Percentiles rank a stretch among this genome's conserved stretches.
phyloP scores from a whole-genome alignment of 2,888 invertebrate genomes.

The Epsilonema sp. region DNA sequence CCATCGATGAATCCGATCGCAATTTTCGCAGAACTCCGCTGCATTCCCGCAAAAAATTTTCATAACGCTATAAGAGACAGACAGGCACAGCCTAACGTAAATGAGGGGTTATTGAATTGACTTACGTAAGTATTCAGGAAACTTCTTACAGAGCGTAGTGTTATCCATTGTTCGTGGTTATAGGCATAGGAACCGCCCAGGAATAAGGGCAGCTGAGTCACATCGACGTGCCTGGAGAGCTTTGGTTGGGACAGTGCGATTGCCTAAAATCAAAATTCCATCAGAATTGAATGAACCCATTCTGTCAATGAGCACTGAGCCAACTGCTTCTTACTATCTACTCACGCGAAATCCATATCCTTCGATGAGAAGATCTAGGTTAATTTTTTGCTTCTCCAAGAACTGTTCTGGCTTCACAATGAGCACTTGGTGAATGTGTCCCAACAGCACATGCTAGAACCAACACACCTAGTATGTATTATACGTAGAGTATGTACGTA shows the following conservation, averaged over 20 bases:
- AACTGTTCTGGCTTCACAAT: slow-evolving; percentile 53
- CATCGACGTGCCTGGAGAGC: slow-evolving; percentile 47
- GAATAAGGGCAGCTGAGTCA: slow-evolving; percentile 48
- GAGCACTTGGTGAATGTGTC: slow-evolving; percentile 27
- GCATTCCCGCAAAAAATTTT: slow-evolving; percentile 45
- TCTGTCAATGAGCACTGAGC: too few relatives aligned
- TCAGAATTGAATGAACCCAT: too few relatives aligned
- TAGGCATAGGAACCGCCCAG: slow-evolving; percentile 51
- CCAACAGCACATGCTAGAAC: slow-evolving; percentile 19
- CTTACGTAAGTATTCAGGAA: too few relatives aligned
- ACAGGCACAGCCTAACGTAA: too few relatives aligned
- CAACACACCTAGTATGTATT: too few relatives aligned
- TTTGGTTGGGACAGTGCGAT: slow-evolving; percentile 48
- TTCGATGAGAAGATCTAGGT: slow-evolving; percentile 20
- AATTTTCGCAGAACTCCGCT: slow-evolving; percentile 25
- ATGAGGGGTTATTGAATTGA: too few relatives aligned
- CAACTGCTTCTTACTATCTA: too few relatives aligned
- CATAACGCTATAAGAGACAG: slow-evolving; percentile 43
- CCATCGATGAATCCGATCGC: background rate
- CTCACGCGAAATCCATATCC: slow-evolving; percentile 21
- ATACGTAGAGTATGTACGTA: too few relatives aligned
- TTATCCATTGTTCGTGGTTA: slow-evolving; percentile 52
- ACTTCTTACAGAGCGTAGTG: too few relatives aligned
- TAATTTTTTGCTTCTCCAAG: slow-evolving; percentile 50
- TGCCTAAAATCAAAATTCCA: too few relatives aligned